These are phyloP conservation scores for Teleogryllus occipitalis DNA, from an alignment of 1,140 invertebrate species.

Conservation along the genomic window DNA sequence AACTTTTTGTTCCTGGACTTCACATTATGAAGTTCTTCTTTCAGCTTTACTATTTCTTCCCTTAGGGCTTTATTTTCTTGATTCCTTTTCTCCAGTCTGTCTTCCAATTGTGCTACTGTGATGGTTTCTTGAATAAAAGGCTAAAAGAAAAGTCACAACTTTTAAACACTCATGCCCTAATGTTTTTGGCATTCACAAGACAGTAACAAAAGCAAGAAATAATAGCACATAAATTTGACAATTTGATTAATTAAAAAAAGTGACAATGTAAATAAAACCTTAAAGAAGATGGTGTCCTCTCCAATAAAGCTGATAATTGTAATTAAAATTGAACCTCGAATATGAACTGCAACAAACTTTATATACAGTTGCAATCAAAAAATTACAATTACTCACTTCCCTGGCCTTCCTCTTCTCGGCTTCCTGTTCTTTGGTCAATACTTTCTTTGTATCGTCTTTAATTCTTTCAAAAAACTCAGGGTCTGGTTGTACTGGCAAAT, in stretches of 20 bases:
- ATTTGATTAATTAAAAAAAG: too few relatives aligned
- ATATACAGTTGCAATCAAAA: too few relatives aligned
- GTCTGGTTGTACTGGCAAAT: slow-evolving; percentile 27
- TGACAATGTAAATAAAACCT: too few relatives aligned
- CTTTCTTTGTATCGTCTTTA: slow-evolving; percentile 53
- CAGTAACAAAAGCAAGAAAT: too few relatives aligned
- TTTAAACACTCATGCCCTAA: too few relatives aligned
- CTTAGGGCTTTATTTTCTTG: slow-evolving; percentile 51
- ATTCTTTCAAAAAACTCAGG: slow-evolving; percentile 58
- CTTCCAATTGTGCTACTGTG: slow-evolving; percentile 47
- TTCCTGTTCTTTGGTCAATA: slow-evolving; percentile 56
- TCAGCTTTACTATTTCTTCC: slow-evolving; percentile 50
- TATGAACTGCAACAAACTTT: too few relatives aligned
- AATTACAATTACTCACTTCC: slow-evolving; percentile 10
- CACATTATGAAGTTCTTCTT: slow-evolving; percentile 58
- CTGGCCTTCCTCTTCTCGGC: slow-evolving; percentile 43
- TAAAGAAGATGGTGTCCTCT: too few relatives aligned
- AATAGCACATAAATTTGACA: too few relatives aligned
- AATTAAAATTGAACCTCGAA: too few relatives aligned
- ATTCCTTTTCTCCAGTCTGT: slow-evolving; percentile 56
- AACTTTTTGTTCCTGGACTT: slow-evolving; percentile 70
- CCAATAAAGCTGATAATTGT: too few relatives aligned
- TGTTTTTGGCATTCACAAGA: too few relatives aligned
- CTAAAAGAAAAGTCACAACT: slow-evolving; percentile 17
- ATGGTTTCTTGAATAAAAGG: slow-evolving; percentile 33